phyloP scores from a whole-genome alignment of 1,140 invertebrate genomes.

The Drosophila sturtevanti region DNA sequence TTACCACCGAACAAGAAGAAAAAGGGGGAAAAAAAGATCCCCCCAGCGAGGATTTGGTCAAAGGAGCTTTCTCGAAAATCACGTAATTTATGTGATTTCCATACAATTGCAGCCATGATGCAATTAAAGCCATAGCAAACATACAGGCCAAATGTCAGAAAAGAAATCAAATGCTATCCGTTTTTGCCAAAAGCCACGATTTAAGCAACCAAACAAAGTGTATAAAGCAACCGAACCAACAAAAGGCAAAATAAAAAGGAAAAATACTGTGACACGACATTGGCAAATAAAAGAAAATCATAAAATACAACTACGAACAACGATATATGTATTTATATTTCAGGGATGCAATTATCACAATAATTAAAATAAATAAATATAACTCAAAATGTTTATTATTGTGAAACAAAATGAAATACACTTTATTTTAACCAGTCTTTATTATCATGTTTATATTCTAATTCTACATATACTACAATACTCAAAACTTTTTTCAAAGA shows the following conservation, averaged over 20 bases:
- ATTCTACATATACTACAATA: too few relatives aligned
- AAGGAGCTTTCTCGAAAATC: conserved; percentile 70
- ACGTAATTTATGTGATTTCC: conserved; percentile 75
- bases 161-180: conserved; percentile 38
- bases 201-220: conserved; percentile 23
- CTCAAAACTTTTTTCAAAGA: too few relatives aligned
- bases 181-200: conserved; percentile 16
- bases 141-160: conserved; percentile 31
- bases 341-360: background rate
- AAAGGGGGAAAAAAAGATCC: conserved; percentile 17
- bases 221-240: conserved; percentile 1
- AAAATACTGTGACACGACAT: background rate
- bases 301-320: background rate
- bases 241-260: background rate
- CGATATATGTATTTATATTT: too few relatives aligned
- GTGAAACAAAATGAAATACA: too few relatives aligned
- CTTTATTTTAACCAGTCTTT: too few relatives aligned
- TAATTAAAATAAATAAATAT: too few relatives aligned
- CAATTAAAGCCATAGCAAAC: conserved; percentile 56
- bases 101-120: conserved; percentile 41
- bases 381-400: too few relatives aligned
- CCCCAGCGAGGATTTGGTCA: conserved; percentile 62
- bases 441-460: too few relatives aligned
- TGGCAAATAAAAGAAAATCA: background rate
- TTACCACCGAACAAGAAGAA: background rate